Base-by-base conservation (phyloP, 1,140 invertebrate genomes). In the Anthonomus grandis region DNA sequence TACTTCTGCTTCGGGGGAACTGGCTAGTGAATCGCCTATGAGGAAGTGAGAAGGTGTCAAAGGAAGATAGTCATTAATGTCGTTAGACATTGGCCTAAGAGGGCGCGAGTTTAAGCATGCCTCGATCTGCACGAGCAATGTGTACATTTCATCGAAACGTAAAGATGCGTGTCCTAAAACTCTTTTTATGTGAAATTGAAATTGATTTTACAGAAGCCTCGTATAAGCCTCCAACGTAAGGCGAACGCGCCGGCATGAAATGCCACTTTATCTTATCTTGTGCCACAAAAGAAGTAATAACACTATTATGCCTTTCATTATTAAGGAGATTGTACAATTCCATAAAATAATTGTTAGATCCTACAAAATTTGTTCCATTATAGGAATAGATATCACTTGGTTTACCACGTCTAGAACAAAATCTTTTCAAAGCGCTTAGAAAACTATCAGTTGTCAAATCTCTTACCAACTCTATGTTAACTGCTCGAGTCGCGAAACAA, bases 161-260 rank as follows among this genome's bases (percentile, higher is more conserved):
- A 50, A 27, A 13, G 3, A 6, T 17, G 21, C 31, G 34, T 31
- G 4, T 10, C 39, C 37, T 12, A 42, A 12, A 8, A 62, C 54
- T 2, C 66, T 54, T 12, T 55, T 22, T 2, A 75, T 47, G 53
- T 52, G 21, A 15, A 6, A 23, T 15, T 44, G 18, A 21, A 8
- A 18, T 8, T 6, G 5, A 8, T 22, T 44, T 44, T 21, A 50
- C n/a, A 9, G 10, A 17, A 13, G 56, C 8, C 17, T 55, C 64
- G 60, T 58, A 64, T 2, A 66, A 12, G 6, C 42, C 57, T n/a
- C 64, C 64, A 25, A 65, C 54, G 18, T 58, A 23, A 10, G 61
- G 59, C 2, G 60, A 18, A 9, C 15, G 10, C 3, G 60, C 51
- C 15, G 63, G 64, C 19, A 58, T 64, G 24, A 68, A 67, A 34